Evolutionary conservation across 2,888 invertebrate species (phyloP), one percentile per base, ranked within the genome.

Genomic region (Himalopsyche kuldschensis): DNA sequence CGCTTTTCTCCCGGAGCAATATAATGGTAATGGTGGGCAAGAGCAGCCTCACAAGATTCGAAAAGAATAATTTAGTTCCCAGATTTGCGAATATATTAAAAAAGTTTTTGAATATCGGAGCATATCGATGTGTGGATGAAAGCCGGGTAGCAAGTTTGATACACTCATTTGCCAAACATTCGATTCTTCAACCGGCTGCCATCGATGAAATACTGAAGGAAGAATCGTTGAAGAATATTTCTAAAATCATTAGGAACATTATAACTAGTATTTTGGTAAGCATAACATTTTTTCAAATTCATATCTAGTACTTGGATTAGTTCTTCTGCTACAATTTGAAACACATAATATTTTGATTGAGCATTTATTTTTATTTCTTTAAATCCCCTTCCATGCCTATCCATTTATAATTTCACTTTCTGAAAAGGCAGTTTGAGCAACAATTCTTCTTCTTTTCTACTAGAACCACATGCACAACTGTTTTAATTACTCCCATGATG

Each of bases 21-120:
- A 86, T 87, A 81, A 84, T 89, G 80, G 87, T 87, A 46, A 81
- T 91, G 11, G 86, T 47, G 0, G 75, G 81, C n/a, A 82, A 78
- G 32, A 78, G 76, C 32, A 8, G 32, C 24, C 63, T 82, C 11
- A 32, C 30, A 17, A 81, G 1, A 30, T 69, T 27, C 69, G 30
- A 69, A 27, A 15, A 11, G 10, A 69, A 69, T 69, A 69, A 69
- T 30, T 4, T 30, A 27, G 24, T 69, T 11, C 20, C 27, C 4
- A 69, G 27, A n/a, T 20, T 84, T 1, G 89, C 87, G 85, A 89
- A 86, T 81, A 86, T 92, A 79, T 89, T 91, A 86, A 87, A 88
- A 1, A 91, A 90, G 86, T 92, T 92, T 87, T 87, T 91, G 79
- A 90, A 91, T 87, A 87, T 87, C 82, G 90, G 89, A 41, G 88